phyloP scores from a whole-genome alignment of 2,888 invertebrate species.

The Watsonalla cultraria region DNA sequence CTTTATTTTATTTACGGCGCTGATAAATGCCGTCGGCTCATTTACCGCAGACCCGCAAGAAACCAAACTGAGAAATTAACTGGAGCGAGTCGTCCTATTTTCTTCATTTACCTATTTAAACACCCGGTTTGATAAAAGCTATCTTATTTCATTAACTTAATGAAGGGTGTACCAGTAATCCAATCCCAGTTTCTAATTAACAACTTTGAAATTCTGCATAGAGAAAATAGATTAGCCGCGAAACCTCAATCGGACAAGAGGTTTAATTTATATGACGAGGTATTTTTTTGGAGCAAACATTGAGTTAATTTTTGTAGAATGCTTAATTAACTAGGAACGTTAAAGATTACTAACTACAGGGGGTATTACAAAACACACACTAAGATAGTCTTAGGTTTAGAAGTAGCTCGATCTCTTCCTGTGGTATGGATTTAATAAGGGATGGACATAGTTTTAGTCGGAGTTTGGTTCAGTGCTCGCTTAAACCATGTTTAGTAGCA shows the following conservation, averaged over 20 bases:
- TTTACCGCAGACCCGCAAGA: slow-evolving; percentile 13
- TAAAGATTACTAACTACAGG: too few species aligned
- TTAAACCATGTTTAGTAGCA: too few species aligned
- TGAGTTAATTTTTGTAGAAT: too few species aligned
- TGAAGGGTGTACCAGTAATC: slow-evolving; percentile 52
- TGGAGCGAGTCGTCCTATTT: slow-evolving; percentile 31
- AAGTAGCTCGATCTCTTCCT: too few species aligned
- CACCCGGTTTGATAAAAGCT: slow-evolving; percentile 45
- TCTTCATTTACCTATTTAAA: slow-evolving; percentile 42
- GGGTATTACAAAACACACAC: too few species aligned
- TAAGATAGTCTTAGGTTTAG: too few species aligned
- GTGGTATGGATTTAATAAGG: too few species aligned
- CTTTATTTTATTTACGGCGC: slow-evolving; percentile 36
- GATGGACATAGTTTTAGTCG: too few species aligned
- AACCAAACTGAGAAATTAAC: slow-evolving; percentile 13
- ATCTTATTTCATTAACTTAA: slow-evolving; percentile 67
- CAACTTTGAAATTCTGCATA: slow-evolving; percentile 31
- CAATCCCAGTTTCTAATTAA: slow-evolving; percentile 56
- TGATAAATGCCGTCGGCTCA: slow-evolving; percentile 28
- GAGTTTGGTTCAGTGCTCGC: too few species aligned
- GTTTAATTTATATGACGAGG: too few species aligned
- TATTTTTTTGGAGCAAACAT: too few species aligned
- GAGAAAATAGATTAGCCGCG: slow-evolving; percentile 16
- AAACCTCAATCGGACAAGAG: slow-evolving; percentile 6
- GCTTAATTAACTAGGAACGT: too few species aligned